These are phyloP conservation scores for Minunthozetes semirufus DNA, from an alignment of 2,888 invertebrate species.

Conservation along the genomic window DNA sequence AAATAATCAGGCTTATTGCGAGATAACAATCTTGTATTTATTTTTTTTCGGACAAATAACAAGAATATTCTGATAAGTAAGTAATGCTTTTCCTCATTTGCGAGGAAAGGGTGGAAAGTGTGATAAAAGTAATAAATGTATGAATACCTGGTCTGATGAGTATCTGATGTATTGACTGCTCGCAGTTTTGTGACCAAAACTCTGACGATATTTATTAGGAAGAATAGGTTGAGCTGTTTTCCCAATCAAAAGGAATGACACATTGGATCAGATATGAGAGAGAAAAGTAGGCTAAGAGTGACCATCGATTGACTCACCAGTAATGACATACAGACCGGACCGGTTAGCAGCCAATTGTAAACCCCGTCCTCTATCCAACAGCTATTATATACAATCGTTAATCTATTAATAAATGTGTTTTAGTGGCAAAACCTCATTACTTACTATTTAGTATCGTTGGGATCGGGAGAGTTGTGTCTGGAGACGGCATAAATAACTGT, in stretches of 20 bases:
- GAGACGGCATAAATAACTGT: conserved; percentile 35
- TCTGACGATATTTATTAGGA: conserved; percentile 81
- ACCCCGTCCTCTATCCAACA: conserved; percentile 71
- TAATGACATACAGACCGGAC: conserved; percentile 71
- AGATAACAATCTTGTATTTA: too few relatives aligned
- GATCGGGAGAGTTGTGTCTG: conserved; percentile 22
- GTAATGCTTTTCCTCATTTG: too few relatives aligned
- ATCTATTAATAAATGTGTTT: not conserved
- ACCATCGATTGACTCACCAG: conserved; percentile 47
- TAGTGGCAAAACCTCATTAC: not conserved
- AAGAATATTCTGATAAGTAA: too few relatives aligned
- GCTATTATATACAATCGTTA: conserved; percentile 45
- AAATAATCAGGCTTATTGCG: too few relatives aligned
- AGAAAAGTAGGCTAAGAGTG: not conserved
- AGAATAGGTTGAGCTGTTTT: conserved; percentile 62
- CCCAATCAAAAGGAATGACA: not conserved
- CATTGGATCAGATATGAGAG: not conserved
- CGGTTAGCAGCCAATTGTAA: conserved; percentile 65
- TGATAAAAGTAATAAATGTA: not conserved
- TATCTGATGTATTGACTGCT: conserved; percentile 52
- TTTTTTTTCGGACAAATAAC: too few relatives aligned
- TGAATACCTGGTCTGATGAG: conserved; percentile 43
- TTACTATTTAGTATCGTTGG: conserved; percentile 32
- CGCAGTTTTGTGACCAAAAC: conserved; percentile 74
- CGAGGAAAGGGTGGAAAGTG: too few relatives aligned